A percentile compares a stretch with the other conserved stretches of the same genome.
Evolutionary conservation across 2,797 vertebrate species (phyloP).

Genomic region (Arrhamphus sclerolepis): DNA sequence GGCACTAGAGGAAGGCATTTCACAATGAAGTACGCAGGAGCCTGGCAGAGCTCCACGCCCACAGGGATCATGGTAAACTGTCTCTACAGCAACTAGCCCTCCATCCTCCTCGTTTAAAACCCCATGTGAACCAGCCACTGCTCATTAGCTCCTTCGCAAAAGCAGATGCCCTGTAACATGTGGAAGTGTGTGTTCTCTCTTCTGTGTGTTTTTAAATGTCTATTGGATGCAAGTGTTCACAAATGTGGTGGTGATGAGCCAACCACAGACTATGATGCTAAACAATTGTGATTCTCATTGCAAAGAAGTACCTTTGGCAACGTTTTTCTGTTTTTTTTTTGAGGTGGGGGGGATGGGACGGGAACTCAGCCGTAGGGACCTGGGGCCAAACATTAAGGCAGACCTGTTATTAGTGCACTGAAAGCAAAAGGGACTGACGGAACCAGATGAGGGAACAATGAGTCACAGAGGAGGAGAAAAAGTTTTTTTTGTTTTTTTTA

Average conservation of each 20-base stretch:
- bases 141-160: constrained; percentile 51
- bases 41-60: constrained; percentile 19
- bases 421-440: constrained; percentile 25
- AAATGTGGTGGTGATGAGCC: constrained; percentile 9
- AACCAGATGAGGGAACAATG: constrained; percentile 45
- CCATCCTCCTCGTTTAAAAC: constrained; percentile 8
- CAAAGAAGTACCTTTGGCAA: constrained; percentile 11
- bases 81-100: constrained; percentile 45
- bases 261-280: constrained; percentile 19
- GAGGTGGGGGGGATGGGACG: constrained; percentile 28
- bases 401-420: constrained; percentile 49
- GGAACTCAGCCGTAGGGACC: constrained; percentile 26
- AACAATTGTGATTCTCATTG: constrained; percentile 35
- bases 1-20: constrained; percentile 54
- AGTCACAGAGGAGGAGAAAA: constrained; percentile 30
- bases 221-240: constrained; percentile 6
- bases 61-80: constrained; percentile 45
- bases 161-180: constrained; percentile 31
- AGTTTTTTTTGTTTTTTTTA: too few species aligned
- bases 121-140: constrained; percentile 22
- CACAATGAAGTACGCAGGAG: constrained; percentile 56
- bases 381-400: constrained; percentile 39
- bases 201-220: constrained; percentile 7
- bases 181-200: neutral
- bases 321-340: neutral